These are phyloP conservation scores for Hippocampus guttulatus DNA, from an alignment of 2,113 vertebrate genomes.

Conservation along the genomic window DNA sequence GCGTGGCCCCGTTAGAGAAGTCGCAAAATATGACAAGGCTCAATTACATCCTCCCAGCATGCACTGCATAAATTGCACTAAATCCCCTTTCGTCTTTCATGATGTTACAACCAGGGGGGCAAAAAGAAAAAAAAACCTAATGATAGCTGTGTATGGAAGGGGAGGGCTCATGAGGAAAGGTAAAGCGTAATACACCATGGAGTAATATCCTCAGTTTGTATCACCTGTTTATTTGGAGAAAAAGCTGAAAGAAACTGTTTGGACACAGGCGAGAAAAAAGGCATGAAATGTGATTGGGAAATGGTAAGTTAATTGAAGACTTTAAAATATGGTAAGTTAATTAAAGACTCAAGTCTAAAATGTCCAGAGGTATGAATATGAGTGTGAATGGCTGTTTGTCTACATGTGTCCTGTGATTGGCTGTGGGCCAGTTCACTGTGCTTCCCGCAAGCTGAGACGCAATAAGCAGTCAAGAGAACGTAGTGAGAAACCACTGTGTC, in stretches of 20 bases:
- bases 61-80: slow-evolving; percentile 63
- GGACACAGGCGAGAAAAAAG: neutral
- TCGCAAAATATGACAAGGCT: slow-evolving; percentile 66
- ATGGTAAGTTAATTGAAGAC: too few relatives aligned
- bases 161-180: slow-evolving; percentile 28
- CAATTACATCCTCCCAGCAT: slow-evolving; percentile 65
- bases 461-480: neutral
- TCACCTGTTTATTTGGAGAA: neutral
- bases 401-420: too few relatives aligned
- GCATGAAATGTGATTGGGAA: neutral
- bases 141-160: slow-evolving; percentile 31
- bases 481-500: neutral
- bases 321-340: too few relatives aligned
- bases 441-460: too few relatives aligned
- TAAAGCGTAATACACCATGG: slow-evolving; percentile 35
- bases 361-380: too few relatives aligned
- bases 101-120: slow-evolving; percentile 38
- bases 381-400: too few relatives aligned
- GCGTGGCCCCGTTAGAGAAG: slow-evolving; percentile 64
- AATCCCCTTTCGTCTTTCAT: slow-evolving; percentile 64
- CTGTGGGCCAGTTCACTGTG: too few relatives aligned
- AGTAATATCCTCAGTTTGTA: neutral
- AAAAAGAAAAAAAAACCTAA: slow-evolving; percentile 29
- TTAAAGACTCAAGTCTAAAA: too few relatives aligned
- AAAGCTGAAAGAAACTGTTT: neutral